These are phyloP conservation scores for Tetranychus piercei DNA, from an alignment of 2,888 invertebrate species.

Conservation along the genomic window DNA sequence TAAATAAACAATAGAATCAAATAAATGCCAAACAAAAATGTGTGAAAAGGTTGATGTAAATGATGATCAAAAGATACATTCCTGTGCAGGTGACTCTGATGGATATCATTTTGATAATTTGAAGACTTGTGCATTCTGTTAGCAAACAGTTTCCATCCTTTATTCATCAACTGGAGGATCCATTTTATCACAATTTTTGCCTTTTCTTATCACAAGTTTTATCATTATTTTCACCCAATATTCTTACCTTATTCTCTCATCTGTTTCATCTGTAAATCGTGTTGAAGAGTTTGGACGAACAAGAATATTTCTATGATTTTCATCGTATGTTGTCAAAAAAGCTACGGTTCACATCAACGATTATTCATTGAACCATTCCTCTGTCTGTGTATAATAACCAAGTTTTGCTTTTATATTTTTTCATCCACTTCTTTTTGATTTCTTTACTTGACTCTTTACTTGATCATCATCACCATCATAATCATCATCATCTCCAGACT, in stretches of 20 bases:
- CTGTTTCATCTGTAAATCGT: not conserved
- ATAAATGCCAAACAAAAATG: not conserved
- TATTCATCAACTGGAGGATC: not conserved
- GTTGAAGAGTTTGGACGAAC: not conserved
- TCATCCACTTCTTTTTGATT: not conserved
- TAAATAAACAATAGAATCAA: not conserved
- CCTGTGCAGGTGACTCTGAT: not conserved
- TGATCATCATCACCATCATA: not conserved
- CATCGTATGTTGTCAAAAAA: not conserved
- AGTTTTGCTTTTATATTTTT: not conserved
- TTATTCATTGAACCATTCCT: not conserved
- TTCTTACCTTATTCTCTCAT: not conserved
- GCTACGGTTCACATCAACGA: not conserved
- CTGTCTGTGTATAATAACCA: not conserved
- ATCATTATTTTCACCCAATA: not conserved
- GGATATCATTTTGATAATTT: not conserved
- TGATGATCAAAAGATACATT: not conserved
- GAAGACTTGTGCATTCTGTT: no score
- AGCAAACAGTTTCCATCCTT: not conserved
- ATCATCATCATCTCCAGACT: not conserved
- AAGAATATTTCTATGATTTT: not conserved
- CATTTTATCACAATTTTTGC: not conserved
- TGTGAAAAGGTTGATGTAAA: not conserved
- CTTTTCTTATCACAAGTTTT: not conserved
- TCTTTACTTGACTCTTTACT: not conserved